A percentile compares a stretch with the other conserved stretches of the same genome.
Evolutionary conservation across 2,888 invertebrate genomes (phyloP).

Genomic region (Marasmarcha lunaedactyla): DNA sequence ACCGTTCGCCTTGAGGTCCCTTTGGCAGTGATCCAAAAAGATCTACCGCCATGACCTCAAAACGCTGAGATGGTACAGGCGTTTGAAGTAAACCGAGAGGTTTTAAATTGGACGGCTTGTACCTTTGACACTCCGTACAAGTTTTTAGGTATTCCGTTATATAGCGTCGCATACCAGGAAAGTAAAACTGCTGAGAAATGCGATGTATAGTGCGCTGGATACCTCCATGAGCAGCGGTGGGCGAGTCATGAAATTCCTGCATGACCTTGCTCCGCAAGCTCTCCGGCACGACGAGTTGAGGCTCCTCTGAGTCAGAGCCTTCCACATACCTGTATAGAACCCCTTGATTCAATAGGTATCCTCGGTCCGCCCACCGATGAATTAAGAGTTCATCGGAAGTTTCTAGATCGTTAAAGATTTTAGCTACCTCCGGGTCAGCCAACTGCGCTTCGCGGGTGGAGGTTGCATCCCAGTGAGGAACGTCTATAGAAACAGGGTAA

Average conservation of each 20-base stretch:
- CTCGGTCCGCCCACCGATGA: constrained; percentile 1
- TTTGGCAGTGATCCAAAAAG: constrained; percentile 1
- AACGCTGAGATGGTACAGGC: constrained; percentile 1
- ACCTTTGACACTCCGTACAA: constrained; percentile 1
- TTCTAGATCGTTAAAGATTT: constrained; percentile 1
- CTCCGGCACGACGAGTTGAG: constrained; percentile 1
- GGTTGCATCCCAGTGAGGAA: no score
- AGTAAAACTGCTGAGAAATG: not conserved
- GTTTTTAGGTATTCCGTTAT: not conserved
- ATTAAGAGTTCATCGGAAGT: not conserved
- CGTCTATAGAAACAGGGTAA: no score
- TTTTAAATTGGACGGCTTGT: not conserved
- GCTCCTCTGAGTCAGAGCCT: not conserved
- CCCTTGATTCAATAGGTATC: constrained; percentile 1
- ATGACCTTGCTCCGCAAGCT: no score
- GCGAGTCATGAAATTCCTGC: not conserved
- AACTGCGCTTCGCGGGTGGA: not conserved
- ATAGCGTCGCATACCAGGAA: not conserved
- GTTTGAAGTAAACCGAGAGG: not conserved
- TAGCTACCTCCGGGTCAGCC: no score
- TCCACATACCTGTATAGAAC: not conserved
- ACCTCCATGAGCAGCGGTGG: no score
- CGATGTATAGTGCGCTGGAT: no score
- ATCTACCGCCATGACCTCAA: constrained; percentile 4
- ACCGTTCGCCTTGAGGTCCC: not conserved